A percentile compares a stretch with the other conserved stretches of the same genome.
These are phyloP conservation scores for Paedocypris micromegethes DNA, from an alignment of 2,797 vertebrate genomes.

Conservation along the genomic window DNA sequence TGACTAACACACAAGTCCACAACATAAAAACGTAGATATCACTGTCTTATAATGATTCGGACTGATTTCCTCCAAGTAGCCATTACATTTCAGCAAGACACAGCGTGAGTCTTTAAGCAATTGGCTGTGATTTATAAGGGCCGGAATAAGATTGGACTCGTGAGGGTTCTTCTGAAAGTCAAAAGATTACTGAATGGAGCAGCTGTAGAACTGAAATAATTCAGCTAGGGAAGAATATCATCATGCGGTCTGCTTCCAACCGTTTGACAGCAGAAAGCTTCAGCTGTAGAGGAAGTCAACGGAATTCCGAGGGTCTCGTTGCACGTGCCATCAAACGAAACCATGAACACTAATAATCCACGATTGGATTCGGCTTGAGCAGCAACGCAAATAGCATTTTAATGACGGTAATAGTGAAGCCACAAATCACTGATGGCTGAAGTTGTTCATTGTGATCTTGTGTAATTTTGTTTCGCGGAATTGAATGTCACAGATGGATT, in stretches of 20 bases:
- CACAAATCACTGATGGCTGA: neutral
- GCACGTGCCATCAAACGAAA: slow-evolving; percentile 10
- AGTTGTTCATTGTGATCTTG: slow-evolving; percentile 25
- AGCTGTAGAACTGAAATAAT: slow-evolving; percentile 22
- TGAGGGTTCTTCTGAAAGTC: slow-evolving; percentile 15
- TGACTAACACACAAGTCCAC: too few relatives aligned
- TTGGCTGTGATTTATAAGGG: slow-evolving; percentile 14
- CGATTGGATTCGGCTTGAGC: slow-evolving; percentile 8
- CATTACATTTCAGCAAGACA: slow-evolving; percentile 7
- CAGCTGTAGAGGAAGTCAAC: slow-evolving; percentile 24
- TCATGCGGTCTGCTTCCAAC: slow-evolving; percentile 3
- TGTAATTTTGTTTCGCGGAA: too few relatives aligned
- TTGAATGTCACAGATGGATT: too few relatives aligned
- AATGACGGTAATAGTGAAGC: slow-evolving; percentile 8
- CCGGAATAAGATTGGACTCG: slow-evolving; percentile 12
- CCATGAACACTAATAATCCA: slow-evolving; percentile 22
- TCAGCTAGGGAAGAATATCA: slow-evolving; percentile 14
- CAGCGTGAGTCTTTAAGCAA: slow-evolving; percentile 15
- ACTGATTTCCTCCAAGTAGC: neutral
- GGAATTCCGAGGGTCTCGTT: slow-evolving; percentile 25
- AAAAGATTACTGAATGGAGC: slow-evolving; percentile 21
- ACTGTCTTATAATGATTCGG: neutral
- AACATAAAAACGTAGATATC: neutral
- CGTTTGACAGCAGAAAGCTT: slow-evolving; percentile 22
- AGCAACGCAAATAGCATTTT: slow-evolving; percentile 16